Evolutionary conservation across 2,113 vertebrate genomes (phyloP).

Genomic region (Boulengeromyrus knoepffleri): DNA sequence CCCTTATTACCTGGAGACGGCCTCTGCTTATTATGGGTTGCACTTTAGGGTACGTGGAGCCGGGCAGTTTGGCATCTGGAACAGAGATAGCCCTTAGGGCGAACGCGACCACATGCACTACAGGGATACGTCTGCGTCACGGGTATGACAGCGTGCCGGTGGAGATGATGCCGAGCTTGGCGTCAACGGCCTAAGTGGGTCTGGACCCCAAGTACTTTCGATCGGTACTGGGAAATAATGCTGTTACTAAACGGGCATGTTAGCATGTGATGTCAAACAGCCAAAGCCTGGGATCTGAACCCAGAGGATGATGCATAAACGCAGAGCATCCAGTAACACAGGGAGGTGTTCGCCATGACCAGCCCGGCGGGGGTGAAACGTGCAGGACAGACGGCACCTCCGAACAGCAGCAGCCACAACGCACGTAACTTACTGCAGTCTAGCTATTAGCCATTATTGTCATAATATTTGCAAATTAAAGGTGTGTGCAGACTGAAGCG

Average conservation of each 20-base stretch:
- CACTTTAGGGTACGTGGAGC: neutral
- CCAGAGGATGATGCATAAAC: neutral
- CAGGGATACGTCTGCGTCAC: too few relatives aligned
- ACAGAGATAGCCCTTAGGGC: neutral
- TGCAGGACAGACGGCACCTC: neutral
- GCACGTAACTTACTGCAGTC: neutral
- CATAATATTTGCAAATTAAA: slow-evolving; percentile 8
- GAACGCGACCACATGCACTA: too few relatives aligned
- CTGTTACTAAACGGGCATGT: neutral
- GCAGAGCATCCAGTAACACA: neutral
- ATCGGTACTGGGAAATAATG: neutral
- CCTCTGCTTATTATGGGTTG: neutral
- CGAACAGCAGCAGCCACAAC: neutral
- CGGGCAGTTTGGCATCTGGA: neutral
- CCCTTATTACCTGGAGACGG: neutral
- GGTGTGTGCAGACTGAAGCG: neutral
- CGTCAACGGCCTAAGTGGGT: neutral
- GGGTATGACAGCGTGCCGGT: neutral
- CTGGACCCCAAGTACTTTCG: neutral
- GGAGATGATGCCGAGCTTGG: neutral
- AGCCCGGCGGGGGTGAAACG: neutral
- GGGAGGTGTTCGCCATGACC: neutral
- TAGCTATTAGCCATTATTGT: neutral
- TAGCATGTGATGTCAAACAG: neutral
- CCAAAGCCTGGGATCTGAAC: neutral